Base-by-base conservation (phyloP, 2,113 vertebrate genomes). In the Tor tambroides region DNA sequence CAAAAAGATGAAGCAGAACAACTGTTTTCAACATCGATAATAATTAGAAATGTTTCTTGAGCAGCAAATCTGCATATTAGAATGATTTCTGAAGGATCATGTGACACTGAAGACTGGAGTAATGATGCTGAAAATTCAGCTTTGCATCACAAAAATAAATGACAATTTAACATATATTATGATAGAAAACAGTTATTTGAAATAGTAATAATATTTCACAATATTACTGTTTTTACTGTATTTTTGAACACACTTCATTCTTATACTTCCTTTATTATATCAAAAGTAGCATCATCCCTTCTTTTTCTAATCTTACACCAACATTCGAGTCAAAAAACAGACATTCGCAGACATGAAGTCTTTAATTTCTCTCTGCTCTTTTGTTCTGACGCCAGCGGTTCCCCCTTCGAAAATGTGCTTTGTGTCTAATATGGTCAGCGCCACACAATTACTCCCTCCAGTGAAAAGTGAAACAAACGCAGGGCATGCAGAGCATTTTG, bases 361-460 rank as follows among this genome's bases (percentile, higher is more conserved):
- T 92, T 94, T 94, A 88, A 93, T 94, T 94, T 93, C 87, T 87
- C 63, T 91, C 90, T 46, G 10, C 86, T 92, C 91, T 92, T 95
- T 95, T 93, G 91, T 93, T 91, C 90, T 87, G 49, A 91, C 90
- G 88, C 91, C 81, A 89, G 85, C 86, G 91, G 92, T 94, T 88
- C 76, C 80, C 93, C 92, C 91, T 92, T 94, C 92, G 91, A 91
- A 88, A 91, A 94, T 94, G 93, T 92, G 92, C 91, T 94, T 91
- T 92, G 91, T 93, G 94, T 93, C 93, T 95, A 95, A 95, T 94
- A 95, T 95, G 94, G 95, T 95, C 94, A 95, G 94, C 93, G 94
- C 94, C 95, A 89, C 92, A 93, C 94, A 95, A 95, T 95, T 95
- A 95, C 94, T 95, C 94, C 94, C 94, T 95, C 94, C 95, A 95